Conservation (phyloP, 2,888 invertebrate genomes). For the Cyaniris semiargus region DNA sequence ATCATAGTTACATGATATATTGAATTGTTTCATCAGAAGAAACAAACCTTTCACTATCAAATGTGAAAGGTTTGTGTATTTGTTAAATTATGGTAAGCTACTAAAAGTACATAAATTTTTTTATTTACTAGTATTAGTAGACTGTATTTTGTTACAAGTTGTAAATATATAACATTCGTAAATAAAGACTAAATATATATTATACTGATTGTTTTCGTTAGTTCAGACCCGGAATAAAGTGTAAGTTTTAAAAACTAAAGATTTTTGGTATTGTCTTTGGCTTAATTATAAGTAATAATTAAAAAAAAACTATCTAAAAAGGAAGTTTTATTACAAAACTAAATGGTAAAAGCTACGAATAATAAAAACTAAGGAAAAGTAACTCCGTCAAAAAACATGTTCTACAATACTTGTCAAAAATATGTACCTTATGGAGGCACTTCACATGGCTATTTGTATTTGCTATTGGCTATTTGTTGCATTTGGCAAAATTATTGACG, state of each 20-base stretch:
- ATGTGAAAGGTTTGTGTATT: constrained; percentile 26
- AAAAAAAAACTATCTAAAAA: background rate
- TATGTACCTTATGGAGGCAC: too few relatives aligned
- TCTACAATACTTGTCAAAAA: too few relatives aligned
- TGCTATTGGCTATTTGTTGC: too few relatives aligned
- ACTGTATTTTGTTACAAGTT: constrained; percentile 57
- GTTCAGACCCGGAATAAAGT: background rate
- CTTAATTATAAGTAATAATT: background rate
- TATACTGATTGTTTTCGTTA: background rate
- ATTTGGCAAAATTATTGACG: too few relatives aligned
- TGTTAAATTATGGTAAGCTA: constrained; percentile 43
- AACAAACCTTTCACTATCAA: constrained; percentile 26
- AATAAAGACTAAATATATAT: constrained; percentile 45
- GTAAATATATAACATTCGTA: constrained; percentile 61
- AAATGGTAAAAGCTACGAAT: background rate
- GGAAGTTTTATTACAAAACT: background rate
- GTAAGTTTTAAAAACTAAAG: background rate
- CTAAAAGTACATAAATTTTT: constrained; percentile 58
- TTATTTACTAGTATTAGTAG: constrained; percentile 53
- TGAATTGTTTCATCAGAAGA: background rate
- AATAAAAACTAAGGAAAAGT: too few relatives aligned
- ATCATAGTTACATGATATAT: constrained; percentile 10
- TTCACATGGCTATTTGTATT: too few relatives aligned
- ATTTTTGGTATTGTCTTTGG: background rate
- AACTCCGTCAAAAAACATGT: too few relatives aligned